These are phyloP conservation scores for Drosophila mayaguana DNA, from an alignment of 2,888 invertebrate species.

Conservation along the genomic window DNA sequence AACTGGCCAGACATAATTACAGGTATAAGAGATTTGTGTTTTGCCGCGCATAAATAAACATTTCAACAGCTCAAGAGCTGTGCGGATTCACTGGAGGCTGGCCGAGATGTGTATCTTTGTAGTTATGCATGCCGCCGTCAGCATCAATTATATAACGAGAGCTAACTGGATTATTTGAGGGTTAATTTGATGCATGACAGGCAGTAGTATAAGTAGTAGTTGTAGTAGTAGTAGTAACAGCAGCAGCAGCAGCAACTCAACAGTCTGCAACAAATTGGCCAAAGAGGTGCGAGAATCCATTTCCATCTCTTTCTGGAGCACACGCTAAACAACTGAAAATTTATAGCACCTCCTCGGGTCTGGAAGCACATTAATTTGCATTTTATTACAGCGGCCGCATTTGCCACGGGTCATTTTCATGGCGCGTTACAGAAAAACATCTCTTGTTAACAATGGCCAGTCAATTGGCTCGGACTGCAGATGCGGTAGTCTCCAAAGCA, in stretches of 20 bases:
- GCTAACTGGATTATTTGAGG: constrained; percentile 74
- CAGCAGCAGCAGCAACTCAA: constrained; percentile 10
- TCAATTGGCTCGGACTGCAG: constrained; percentile 64
- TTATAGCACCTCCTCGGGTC: constrained; percentile 54
- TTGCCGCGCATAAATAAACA: constrained; percentile 62
- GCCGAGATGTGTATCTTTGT: constrained; percentile 31
- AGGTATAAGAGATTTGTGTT: constrained; percentile 44
- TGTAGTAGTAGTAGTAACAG: not conserved
- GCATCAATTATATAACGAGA: constrained; percentile 72
- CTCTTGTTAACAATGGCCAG: constrained; percentile 74
- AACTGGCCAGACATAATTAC: constrained; percentile 58
- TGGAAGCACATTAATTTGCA: constrained; percentile 75
- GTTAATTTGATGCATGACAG: constrained; percentile 74
- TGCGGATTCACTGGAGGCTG: constrained; percentile 5
- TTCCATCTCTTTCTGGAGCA: constrained; percentile 30
- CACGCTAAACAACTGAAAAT: constrained; percentile 47
- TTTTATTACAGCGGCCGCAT: constrained; percentile 74
- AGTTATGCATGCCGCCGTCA: constrained; percentile 62
- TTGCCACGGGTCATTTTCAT: constrained; percentile 82
- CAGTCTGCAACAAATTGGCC: constrained; percentile 68
- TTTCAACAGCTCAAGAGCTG: constrained; percentile 34
- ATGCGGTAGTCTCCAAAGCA: constrained; percentile 66
- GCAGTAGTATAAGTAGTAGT: not conserved
- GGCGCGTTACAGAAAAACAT: constrained; percentile 57
- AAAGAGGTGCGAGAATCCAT: constrained; percentile 74